Base-by-base conservation (phyloP, 1,140 invertebrate species). In the Atopsyche davidsoni region DNA sequence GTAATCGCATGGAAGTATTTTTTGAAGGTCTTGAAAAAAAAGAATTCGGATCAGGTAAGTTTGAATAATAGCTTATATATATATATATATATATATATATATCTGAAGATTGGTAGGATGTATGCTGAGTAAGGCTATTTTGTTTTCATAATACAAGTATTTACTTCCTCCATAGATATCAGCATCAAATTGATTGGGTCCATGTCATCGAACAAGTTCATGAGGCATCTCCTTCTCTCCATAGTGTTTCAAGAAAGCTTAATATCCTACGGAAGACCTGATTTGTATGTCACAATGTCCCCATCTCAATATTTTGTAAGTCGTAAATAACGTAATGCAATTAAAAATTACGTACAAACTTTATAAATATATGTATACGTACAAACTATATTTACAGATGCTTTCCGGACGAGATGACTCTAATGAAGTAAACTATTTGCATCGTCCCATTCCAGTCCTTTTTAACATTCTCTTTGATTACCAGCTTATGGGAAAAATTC, bases 401-500 rank as follows among this genome's bases (percentile, higher is more conserved):
- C n/a, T n/a, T n/a, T n/a, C n/a, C n/a, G n/a, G n/a, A n/a, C 50
- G 58, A 14, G 42, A 16, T 11, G 10, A 48, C 21, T 25, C 19
- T 2, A 43, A 28, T 24, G 17, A 46, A 24, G 11, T 16, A 19
- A 24, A 18, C 10, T 16, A 18, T 22, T 25, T 24, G 10, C 46
- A 51, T 24, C 51, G 38, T 36, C 10, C 75, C 11, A 59, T 73
- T 1, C 70, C 77, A 23, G 67, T 79, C 41, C 59, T 80, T 11
- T 80, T 80, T 47, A 78, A 80, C 61, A 57, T 75, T 21, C 60
- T 80, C 3, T 80, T 79, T 53, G 67, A 78, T 44, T 69, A 66
- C 50, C 64, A 73, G 57, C 59, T 77, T 18, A 60, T 81, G 1
- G 65, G 62, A 14, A 75, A 66, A 61, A 60, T 81, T 31, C 76